phyloP scores from a whole-genome alignment of 2,113 vertebrate species.

The Vidua macroura region DNA sequence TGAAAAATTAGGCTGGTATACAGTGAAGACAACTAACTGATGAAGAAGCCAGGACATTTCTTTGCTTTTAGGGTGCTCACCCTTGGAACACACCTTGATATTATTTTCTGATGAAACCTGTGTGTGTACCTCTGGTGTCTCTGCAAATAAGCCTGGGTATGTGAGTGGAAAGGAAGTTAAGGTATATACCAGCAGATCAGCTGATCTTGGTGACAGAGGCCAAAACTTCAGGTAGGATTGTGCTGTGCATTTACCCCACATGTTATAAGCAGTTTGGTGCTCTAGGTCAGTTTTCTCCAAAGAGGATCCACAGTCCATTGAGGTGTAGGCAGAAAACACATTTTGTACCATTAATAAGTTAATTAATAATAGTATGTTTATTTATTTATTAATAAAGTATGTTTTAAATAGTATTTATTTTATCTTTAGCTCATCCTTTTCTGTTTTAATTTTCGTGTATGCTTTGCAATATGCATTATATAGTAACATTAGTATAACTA shows the following conservation, averaged over 20 bases:
- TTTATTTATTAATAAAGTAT: background rate
- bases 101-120: background rate
- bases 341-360: background rate
- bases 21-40: background rate
- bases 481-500: background rate
- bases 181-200: background rate
- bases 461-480: background rate
- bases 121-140: background rate
- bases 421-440: background rate
- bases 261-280: background rate
- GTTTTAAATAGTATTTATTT: background rate
- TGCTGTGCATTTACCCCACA: background rate
- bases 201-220: background rate
- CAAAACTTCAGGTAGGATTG: background rate
- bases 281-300: background rate
- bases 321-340: background rate
- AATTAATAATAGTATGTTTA: background rate
- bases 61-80: background rate
- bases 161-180: background rate
- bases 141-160: background rate
- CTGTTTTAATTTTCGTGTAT: background rate
- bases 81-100: background rate
- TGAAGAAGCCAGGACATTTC: background rate
- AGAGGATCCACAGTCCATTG: background rate
- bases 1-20: background rate